A percentile compares a stretch with the other conserved stretches of the same genome.
Conservation (phyloP, 1,140 invertebrate species). For the Drosophila pectinifera region DNA sequence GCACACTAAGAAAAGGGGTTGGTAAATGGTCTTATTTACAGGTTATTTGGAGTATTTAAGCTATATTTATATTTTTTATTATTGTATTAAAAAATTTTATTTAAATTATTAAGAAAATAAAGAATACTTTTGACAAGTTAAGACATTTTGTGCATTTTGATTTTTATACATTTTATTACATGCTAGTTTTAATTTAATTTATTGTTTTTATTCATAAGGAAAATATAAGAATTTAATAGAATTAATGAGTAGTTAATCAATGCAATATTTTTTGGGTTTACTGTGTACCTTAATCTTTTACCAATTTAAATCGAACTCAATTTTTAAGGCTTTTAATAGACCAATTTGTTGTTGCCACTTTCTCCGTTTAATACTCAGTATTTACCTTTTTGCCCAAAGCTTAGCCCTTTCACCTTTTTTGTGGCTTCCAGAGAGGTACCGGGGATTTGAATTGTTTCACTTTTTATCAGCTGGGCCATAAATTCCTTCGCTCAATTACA, state of each 20-base stretch:
- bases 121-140: not conserved
- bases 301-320: not conserved
- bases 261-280: too few species aligned
- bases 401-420: constrained; percentile 30
- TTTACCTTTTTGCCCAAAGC: constrained; percentile 5
- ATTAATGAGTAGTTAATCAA: too few species aligned
- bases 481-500: constrained; percentile 67
- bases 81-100: not conserved
- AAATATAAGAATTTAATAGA: accelerated
- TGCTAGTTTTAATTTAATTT: too few species aligned
- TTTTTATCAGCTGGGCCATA: constrained; percentile 41
- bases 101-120: not conserved
- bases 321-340: too few species aligned
- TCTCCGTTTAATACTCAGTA: not conserved
- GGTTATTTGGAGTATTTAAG: not conserved
- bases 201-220: too few species aligned
- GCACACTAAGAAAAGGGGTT: not conserved
- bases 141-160: accelerated
- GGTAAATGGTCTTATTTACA: not conserved
- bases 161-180: not conserved
- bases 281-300: too few species aligned
- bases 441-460: constrained; percentile 31
- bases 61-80: too few species aligned
- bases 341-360: too few species aligned
- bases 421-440: not conserved